Evolutionary conservation across 2,113 vertebrate genomes (phyloP), one percentile per base, ranked within the genome.

Genomic region (Sylvia atricapilla): DNA sequence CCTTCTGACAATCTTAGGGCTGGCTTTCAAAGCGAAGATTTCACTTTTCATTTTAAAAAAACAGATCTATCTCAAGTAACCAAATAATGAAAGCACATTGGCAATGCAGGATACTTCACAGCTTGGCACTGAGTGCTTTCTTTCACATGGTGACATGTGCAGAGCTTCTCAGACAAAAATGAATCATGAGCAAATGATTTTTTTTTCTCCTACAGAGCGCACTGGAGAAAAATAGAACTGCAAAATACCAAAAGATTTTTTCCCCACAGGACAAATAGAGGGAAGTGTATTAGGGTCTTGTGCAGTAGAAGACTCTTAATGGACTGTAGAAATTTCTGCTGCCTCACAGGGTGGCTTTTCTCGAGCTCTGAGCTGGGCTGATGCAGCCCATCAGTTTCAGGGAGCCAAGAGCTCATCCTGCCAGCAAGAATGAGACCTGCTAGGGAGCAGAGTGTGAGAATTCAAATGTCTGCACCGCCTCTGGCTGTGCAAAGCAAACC

Each of bases 121-220:
- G 64, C 75, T 96, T 96, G 87, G 72, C 75, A 67, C 50, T 0
- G 8, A 73, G 43, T 41, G 44, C 60, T 82, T 87, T 84, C 56
- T 78, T 62, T 47, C 46, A 19, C 64, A 46, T 13, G 31, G 74
- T 95, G 77, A 89, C 52, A 93, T 72, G 76, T 95, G 88, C 74
- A 78, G 70, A 95, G 64, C 91, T 90, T 88, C 77, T 93, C 93
- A 95, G 90, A 90, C 80, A 84, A 63, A 91, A 93, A 87, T 85
- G 84, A 94, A 78, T 96, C 90, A 66, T 28, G 47, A 83, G 79
- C 52, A 75, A 91, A 86, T 37, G 13, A 67, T 35, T 77, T 95
- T 83, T 93, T 58, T 55, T 43, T 60, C 50, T 56, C 81, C 87
- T 81, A 33, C 67, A 78, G 72, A 89, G 52, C 69, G 43, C 33